Base-by-base conservation (phyloP, 2,797 vertebrate species). In the Dendrocincla fuliginosa region DNA sequence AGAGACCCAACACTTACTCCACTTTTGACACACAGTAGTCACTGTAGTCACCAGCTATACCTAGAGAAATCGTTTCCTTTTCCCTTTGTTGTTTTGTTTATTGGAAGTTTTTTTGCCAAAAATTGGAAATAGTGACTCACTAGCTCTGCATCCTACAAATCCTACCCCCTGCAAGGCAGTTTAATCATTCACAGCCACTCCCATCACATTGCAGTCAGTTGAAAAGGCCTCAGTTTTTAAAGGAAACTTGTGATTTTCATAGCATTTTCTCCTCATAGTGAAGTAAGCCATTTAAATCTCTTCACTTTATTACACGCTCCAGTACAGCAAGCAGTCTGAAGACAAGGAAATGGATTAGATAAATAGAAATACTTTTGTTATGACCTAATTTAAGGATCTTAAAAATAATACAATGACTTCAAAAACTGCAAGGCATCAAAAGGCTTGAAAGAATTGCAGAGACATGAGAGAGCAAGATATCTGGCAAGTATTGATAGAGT, bases 361-460 rank as follows among this genome's bases (percentile, higher is more conserved):
- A 96, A 95, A 88, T 14, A 96, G 85, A 95, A 96, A 96, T 97
- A 94, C 63, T 96, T 95, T 91, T 92, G 95, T 93, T 84, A 95
- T 94, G 84, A 97, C 87, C 91, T 93, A 94, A 94, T 92, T 92
- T 96, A 94, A 94, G 63, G 46, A 67, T 78, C 85, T 92, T 88
- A 91, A 94, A 93, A 95, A 71, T 91, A 93, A 94, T 69, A 89
- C 0, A 1, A 52, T 76, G 87, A 93, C 91, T 73, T 97, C 74
- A 93, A 94, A 95, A 94, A 92, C 76, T 69, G 84, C 65, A 86
- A 81, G 47, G 92, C 87, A 95, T 94, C 91, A 93, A 95, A 96
- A 89, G 55, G 52, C 79, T 94, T 86, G 88, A 94, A 94, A 94
- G 78, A 92, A 93, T 53, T 91, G 83, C 47, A 50, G 76, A 93